Conservation (phyloP, 2,797 vertebrate species). For the Halcyon leucocephala region DNA sequence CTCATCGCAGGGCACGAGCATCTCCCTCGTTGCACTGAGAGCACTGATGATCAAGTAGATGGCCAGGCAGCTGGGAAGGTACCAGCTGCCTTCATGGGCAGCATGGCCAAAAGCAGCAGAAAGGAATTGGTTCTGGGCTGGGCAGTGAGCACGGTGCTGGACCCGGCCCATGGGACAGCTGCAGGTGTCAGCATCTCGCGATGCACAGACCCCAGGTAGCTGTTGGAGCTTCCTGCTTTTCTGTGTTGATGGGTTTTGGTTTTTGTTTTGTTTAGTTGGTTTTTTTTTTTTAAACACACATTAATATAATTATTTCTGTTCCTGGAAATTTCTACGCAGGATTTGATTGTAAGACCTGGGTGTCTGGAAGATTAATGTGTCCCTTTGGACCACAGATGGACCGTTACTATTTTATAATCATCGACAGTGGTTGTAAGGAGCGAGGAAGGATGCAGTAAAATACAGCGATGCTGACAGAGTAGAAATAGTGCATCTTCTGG, state of each 20-base stretch:
- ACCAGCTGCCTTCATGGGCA: background rate
- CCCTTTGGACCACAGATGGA: slow-evolving; percentile 9
- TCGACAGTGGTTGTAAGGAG: slow-evolving; percentile 7
- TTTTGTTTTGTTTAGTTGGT: too few species aligned
- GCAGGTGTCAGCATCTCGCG: rapidly evolving
- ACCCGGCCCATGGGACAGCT: rapidly evolving
- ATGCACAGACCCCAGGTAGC: background rate
- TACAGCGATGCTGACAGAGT: slow-evolving; percentile 41
- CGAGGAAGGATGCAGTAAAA: slow-evolving; percentile 55
- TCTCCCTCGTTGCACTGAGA: background rate
- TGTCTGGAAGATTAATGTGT: slow-evolving; percentile 54
- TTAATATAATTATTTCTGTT: slow-evolving; percentile 53
- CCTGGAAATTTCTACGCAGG: slow-evolving; percentile 46
- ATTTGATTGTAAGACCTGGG: slow-evolving; percentile 48
- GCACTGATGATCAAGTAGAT: rapidly evolving
- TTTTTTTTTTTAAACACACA: background rate
- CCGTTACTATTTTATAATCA: slow-evolving; percentile 21
- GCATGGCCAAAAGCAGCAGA: background rate
- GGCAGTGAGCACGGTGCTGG: background rate
- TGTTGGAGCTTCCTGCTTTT: background rate
- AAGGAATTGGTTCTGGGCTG: rapidly evolving
- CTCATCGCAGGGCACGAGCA: rapidly evolving
- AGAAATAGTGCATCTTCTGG: slow-evolving; percentile 48
- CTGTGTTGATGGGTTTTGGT: background rate
- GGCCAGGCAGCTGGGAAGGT: background rate